phyloP scores from a whole-genome alignment of 2,888 invertebrate genomes.

The Dysmachus trigonus region DNA sequence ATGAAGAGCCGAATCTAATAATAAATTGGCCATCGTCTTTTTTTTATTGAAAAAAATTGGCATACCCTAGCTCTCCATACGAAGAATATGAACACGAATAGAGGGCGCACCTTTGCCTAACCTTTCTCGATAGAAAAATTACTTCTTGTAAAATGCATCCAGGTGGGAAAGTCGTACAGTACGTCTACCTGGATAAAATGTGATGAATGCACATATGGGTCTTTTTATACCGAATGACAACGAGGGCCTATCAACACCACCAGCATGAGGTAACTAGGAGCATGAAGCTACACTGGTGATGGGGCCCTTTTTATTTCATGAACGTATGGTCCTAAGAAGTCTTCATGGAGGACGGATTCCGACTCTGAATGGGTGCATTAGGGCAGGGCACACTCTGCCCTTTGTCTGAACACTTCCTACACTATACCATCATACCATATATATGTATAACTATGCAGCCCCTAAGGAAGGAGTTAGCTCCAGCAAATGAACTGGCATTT shows the following conservation, averaged over 20 bases:
- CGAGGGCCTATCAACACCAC: neutral
- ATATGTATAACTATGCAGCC: neutral
- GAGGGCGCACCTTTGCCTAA: neutral
- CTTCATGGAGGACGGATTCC: neutral
- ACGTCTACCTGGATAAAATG: neutral
- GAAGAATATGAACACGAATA: neutral
- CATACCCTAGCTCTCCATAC: neutral
- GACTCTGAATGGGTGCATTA: neutral
- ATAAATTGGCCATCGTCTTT: neutral
- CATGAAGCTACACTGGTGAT: neutral
- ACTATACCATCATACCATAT: no score
- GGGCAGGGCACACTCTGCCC: neutral
- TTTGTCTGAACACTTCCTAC: neutral
- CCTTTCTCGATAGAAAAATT: neutral
- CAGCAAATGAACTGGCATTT: neutral
- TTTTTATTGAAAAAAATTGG: neutral
- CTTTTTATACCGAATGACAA: neutral
- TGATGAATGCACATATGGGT: neutral
- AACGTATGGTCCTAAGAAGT: neutral
- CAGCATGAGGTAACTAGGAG: neutral
- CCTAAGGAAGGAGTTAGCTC: neutral
- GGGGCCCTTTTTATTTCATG: neutral
- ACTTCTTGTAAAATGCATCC: neutral
- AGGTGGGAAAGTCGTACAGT: neutral
- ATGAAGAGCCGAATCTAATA: neutral